A percentile compares a stretch with the other conserved stretches of the same genome.
Conservation (phyloP, 2,113 vertebrate genomes). For the Heterotis niloticus region DNA sequence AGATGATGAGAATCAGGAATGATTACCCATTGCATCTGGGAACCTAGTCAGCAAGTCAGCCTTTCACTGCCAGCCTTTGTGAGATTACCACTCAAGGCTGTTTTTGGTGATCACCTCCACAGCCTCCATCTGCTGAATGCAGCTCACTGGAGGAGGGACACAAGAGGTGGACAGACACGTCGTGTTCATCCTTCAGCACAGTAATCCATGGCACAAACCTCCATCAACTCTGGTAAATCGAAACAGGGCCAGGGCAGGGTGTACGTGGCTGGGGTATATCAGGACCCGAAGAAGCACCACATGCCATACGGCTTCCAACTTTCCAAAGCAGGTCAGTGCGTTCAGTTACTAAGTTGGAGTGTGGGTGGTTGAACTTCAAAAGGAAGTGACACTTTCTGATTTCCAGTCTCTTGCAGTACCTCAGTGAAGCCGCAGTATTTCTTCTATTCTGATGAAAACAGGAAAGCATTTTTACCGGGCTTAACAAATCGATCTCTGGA, state of each 20-base stretch:
- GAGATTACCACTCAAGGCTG: not conserved
- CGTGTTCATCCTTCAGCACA: not conserved
- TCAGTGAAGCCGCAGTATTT: too few species aligned
- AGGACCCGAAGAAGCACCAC: not conserved
- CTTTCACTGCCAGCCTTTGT: not conserved
- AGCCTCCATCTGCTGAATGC: not conserved
- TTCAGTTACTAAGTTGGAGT: too few species aligned
- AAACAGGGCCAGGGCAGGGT: too few species aligned
- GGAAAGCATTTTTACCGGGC: not conserved
- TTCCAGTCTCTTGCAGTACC: too few species aligned
- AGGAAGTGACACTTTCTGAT: too few species aligned
- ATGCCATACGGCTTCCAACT: not conserved
- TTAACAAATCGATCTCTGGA: not conserved
- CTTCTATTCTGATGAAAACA: not conserved
- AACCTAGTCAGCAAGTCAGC: not conserved
- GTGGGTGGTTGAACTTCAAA: too few species aligned
- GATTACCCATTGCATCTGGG: too few species aligned
- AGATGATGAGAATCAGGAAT: too few species aligned
- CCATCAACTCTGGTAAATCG: too few species aligned
- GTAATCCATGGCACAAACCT: not conserved
- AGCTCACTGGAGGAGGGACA: not conserved
- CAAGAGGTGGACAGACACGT: not conserved
- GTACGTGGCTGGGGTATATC: not conserved
- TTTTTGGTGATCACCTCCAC: not conserved
- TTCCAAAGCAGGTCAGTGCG: too few species aligned